Base-by-base conservation (phyloP, 2,888 invertebrate species). In the Nomada fabriciana region DNA sequence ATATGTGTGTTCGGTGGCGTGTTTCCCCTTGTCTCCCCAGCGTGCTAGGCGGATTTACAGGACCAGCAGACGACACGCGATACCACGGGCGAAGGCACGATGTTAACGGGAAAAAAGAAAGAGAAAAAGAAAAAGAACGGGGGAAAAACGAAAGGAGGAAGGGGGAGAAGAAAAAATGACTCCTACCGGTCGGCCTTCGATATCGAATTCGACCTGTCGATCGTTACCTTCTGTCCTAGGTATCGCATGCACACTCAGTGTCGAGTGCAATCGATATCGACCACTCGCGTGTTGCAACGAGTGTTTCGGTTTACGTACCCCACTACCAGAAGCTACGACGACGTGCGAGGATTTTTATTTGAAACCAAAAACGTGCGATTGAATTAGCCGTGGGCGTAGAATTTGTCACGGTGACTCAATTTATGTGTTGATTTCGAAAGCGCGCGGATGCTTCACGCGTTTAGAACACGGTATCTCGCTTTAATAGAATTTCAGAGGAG, bases 121-220 rank as follows among this genome's bases (percentile, higher is more conserved):
- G 47, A 36, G 3, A 5, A 18, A 15, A 23, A 23, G 29, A 53
- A 59, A 20, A 63, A 59, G 59, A 36, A 2, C 15, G 13, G n/a
- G 29, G 1, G 43, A 59, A 47, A 57, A 43, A n/a, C 9, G 47
- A 59, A 69, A 25, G 57, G n/a, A 70, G n/a, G 29, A 20, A 43
- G 1, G 11, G 0, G 42, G 25, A 20, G 25, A 59, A 29, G 57
- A 53, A 60, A 36, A 75, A 84, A 50, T 18, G 69, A 82, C 68
- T 76, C 74, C 55, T 65, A 65, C 76, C 69, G 65, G 72, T 68
- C 72, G 68, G 72, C 84, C 86, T 87, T 78, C 77, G 61, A 65
- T 86, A 86, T 84, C 86, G 83, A 69, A 60, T 80, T 85, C 78
- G 80, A 82, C 63, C 84, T 59, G 69, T 43, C 76, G 72, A 59